Evolutionary conservation across 2,888 invertebrate genomes (phyloP).

Genomic region (Patella depressa): DNA sequence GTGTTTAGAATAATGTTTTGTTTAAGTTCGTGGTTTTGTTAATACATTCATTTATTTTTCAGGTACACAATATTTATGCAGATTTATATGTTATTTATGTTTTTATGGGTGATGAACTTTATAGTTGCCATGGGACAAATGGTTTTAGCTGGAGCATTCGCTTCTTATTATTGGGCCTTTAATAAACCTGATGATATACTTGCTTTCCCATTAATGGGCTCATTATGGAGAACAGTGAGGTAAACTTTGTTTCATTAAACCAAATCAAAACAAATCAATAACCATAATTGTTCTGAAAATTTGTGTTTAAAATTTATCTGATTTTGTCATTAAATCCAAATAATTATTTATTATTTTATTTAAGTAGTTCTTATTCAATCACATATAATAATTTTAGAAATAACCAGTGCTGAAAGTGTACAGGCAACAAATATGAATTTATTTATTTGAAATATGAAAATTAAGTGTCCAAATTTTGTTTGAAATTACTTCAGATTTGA

Average conservation of each 20-base stretch:
- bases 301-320: no score
- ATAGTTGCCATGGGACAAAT: conserved; percentile 88
- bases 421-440: no score
- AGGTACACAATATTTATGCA: conserved; percentile 65
- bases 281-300: no score
- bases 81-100: conserved; percentile 70
- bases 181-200: conserved; percentile 82
- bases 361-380: no score
- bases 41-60: conserved; percentile 26
- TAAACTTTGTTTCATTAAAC: conserved; percentile 33
- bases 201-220: conserved; percentile 84
- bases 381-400: no score
- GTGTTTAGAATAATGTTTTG: background rate
- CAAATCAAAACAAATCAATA: no score
- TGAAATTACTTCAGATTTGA: background rate
- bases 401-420: no score
- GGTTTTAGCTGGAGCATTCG: conserved; percentile 82
- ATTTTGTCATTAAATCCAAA: no score
- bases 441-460: no score
- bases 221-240: conserved; percentile 77
- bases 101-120: conserved; percentile 92
- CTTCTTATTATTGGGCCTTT: conserved; percentile 92
- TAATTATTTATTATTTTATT: no score
- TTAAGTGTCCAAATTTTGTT: no score
- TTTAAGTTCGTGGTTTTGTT: background rate